Evolutionary conservation across 2,113 vertebrate species (phyloP), one percentile per base, ranked within the genome.

Genomic region (Toxotes jaculatrix): DNA sequence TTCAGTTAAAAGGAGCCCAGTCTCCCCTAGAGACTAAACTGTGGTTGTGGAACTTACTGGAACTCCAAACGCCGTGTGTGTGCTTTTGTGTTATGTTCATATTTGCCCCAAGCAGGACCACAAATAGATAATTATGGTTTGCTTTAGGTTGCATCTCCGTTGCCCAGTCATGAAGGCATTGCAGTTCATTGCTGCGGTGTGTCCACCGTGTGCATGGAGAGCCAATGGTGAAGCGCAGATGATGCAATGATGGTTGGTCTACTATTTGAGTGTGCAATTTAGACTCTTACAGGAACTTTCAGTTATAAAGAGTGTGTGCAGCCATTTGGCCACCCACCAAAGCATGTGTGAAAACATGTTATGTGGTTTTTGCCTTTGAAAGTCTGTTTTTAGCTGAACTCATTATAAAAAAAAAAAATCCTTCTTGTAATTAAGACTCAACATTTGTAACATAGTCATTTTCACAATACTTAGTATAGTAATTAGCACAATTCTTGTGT

Each of bases 101-200:
- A 66, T 87, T 72, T 77, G 77, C 85, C 79, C 31, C 3, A 73
- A 88, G 82, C 72, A 45, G 66, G 42, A 88, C 84, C 87, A 68
- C 88, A 90, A 87, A 87, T 82, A 87, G 73, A 82, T 87, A 64
- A 87, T 89, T 92, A 87, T 74, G 83, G 92, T 88, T 81, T 83
- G 69, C 86, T 83, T 86, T 74, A 84, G 80, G 86, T 79, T 86
- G 85, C 71, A 63, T 90, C 83, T 63, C 77, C 38, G 49, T 31
- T 84, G 88, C 84, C 83, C 62, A 66, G 74, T 87, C 82, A 66
- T 82, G 83, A 81, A 82, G 84, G 76, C 84, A 88, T 83, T 84
- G 86, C 84, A 89, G 87, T 82, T 77, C 79, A 61, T 61, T 56
- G 60, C 65, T 85, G 85, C 14, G 84, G 80, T 75, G 71, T 64